Conservation (phyloP, 2,113 vertebrate genomes). For the Pogona vitticeps region DNA sequence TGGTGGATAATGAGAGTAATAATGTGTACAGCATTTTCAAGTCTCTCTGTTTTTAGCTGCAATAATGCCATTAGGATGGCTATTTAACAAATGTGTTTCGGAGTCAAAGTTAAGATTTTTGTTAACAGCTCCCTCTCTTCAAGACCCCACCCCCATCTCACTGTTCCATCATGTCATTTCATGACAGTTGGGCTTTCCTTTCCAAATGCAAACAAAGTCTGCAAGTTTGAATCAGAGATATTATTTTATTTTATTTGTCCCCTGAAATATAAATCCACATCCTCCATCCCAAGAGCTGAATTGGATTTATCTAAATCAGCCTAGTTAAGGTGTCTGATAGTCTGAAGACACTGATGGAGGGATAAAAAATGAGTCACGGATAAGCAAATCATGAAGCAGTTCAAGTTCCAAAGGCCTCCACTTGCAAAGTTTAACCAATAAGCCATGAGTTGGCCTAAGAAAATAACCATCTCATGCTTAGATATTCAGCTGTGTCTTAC, state of each 20-base stretch:
- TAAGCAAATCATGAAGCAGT: background rate
- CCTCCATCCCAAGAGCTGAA: background rate
- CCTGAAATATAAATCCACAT: background rate
- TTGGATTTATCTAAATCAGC: background rate
- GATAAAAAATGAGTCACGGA: background rate
- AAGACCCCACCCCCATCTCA: slow-evolving; percentile 1
- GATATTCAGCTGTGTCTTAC: background rate
- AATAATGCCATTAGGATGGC: slow-evolving; percentile 81
- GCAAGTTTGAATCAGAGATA: background rate
- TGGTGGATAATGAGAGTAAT: slow-evolving; percentile 87
- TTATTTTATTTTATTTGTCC: slow-evolving; percentile 1
- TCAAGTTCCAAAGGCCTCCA: background rate
- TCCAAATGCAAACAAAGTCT: slow-evolving; percentile 48
- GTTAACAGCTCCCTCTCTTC: slow-evolving; percentile 35
- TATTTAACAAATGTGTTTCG: slow-evolving; percentile 79
- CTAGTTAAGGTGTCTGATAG: background rate
- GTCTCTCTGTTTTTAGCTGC: slow-evolving; percentile 81
- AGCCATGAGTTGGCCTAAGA: background rate
- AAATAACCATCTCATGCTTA: background rate
- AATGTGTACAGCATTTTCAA: slow-evolving; percentile 84
- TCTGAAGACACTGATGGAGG: background rate
- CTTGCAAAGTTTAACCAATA: background rate
- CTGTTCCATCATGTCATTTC: slow-evolving; percentile 30
- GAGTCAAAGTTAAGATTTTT: slow-evolving; percentile 76
- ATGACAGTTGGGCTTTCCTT: slow-evolving; percentile 39